Base-by-base conservation (phyloP, 1,140 invertebrate species). In the Nixonia krombeini region DNA sequence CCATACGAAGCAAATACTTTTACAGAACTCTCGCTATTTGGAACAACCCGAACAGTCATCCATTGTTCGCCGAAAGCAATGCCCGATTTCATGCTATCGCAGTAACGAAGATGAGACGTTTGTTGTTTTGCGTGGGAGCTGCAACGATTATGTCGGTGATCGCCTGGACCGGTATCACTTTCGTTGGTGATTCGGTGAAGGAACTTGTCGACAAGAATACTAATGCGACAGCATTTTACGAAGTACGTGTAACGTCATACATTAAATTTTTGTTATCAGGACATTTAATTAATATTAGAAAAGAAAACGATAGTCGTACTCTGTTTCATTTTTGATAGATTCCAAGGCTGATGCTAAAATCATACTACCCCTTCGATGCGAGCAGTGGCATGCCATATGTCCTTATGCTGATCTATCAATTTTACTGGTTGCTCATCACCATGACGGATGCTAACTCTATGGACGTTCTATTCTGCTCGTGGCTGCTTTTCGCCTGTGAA, bases 21-120 rank as follows among this genome's bases (percentile, higher is more conserved):
- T 94, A 94, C 76, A 88, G 91, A 73, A 92, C 90, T 0, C 73
- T 92, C 7, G 91, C 88, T 5, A 90, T 92, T 59, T 93, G 92
- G 92, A 93, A 93, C 74, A 91, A 92, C 81, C 89, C 90, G 0
- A 94, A 94, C 75, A 90, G 90, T 33, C 93, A 94, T 85, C 92
- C 93, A 0, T 72, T 94, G 10, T 94, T 94, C 73, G 89, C 91
- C n/a, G 92, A 94, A 74, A 94, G 92, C 0, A 91, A 94, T 73
- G 91, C 90, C 0, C 78, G 88, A 9, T 93, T 92, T 79, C 91
- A 93, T 72, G 88, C 91, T 4, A 87, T 91, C 12, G 87, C 92
- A 0, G 71, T 94, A 13, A 89, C 88, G n/a, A 93, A 93, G 78
- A 93, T 93, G 89, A 86, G 92, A 12, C 88, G 88, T 53, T 80